Evolutionary conservation across 2,113 vertebrate species (phyloP).

Genomic region (Grammatotria lemairii): DNA sequence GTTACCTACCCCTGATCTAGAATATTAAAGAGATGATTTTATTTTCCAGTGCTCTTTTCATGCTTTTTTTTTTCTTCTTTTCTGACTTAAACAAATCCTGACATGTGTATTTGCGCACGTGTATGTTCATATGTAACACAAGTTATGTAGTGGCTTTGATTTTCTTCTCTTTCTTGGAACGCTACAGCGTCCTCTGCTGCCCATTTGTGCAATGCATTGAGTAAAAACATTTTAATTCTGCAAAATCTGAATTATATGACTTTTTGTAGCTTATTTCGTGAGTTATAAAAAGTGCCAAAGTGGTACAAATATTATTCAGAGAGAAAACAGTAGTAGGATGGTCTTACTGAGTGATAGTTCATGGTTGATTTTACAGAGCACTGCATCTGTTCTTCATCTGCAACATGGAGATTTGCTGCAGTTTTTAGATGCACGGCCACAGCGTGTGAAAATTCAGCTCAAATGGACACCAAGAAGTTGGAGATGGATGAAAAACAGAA

Average conservation of each 20-base stretch:
- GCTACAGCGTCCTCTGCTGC: constrained; percentile 29
- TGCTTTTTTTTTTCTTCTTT: not conserved
- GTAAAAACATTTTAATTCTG: not conserved
- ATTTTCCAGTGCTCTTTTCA: not conserved
- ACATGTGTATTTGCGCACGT: not conserved
- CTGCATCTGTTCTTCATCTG: not conserved
- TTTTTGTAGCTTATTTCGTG: not conserved
- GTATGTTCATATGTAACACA: not conserved
- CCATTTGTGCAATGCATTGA: not conserved
- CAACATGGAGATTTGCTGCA: not conserved
- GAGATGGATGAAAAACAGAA: not conserved
- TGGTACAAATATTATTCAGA: not conserved
- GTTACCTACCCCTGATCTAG: not conserved
- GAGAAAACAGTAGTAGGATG: not conserved
- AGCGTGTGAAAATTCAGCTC: not conserved
- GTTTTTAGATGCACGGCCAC: not conserved
- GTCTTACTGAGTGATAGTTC: not conserved
- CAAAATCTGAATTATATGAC: not conserved
- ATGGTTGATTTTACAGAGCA: not conserved
- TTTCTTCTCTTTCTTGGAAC: not conserved
- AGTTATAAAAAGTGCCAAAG: not conserved
- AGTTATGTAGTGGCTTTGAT: not conserved
- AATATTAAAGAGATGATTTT: not conserved
- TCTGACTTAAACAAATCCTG: not conserved
- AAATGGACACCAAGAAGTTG: not conserved